A percentile compares a stretch with the other conserved stretches of the same genome.
Evolutionary conservation across 2,113 vertebrate genomes (phyloP).

Genomic region (Anas platyrhynchos): DNA sequence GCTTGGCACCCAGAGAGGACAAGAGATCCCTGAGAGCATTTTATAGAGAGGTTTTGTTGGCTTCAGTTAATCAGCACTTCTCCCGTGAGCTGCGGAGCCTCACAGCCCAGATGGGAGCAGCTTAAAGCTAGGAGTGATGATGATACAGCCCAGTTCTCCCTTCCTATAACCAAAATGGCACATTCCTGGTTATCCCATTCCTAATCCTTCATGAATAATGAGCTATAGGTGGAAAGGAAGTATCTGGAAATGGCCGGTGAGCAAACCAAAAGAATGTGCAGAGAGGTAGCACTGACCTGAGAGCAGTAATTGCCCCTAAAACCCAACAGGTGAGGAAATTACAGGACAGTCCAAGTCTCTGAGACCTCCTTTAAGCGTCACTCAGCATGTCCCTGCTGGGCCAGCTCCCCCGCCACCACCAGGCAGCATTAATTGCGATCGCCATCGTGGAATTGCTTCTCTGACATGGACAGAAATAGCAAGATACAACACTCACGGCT

Average conservation of each 20-base stretch:
- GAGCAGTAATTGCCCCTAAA: neutral
- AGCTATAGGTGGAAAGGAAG: neutral
- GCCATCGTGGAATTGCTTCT: neutral
- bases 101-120: too few species aligned
- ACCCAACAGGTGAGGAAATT: neutral
- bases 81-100: too few species aligned
- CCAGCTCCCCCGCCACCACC: neutral
- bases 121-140: neutral
- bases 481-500: neutral
- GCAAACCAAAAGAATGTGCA: neutral
- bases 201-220: neutral
- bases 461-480: neutral
- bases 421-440: neutral
- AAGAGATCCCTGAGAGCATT: too few species aligned
- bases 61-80: too few species aligned
- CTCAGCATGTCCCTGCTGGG: too few species aligned
- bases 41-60: too few species aligned
- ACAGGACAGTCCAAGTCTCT: neutral
- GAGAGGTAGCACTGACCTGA: neutral
- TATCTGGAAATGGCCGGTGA: neutral
- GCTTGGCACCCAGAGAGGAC: too few species aligned
- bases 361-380: neutral
- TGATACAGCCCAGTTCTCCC: fast-evolving
- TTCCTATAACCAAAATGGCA: neutral
- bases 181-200: neutral